Conservation (phyloP, 1,140 invertebrate genomes). For the Drosophila sechellia region DNA sequence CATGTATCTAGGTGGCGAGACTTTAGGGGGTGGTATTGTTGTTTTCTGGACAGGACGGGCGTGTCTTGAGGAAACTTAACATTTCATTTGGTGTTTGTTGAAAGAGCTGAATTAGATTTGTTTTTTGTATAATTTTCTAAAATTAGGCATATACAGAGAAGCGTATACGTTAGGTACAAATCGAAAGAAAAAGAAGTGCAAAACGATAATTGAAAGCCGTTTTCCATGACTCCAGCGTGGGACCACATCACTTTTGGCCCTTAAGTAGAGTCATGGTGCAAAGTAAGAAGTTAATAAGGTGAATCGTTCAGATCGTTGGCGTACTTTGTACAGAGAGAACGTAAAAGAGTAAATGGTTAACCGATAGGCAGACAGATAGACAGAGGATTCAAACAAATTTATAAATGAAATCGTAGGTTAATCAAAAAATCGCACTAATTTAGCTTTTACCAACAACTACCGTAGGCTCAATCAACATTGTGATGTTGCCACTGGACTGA, state of each 20-base stretch:
- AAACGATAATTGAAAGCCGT: constrained; percentile 23
- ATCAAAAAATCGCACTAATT: constrained; percentile 82
- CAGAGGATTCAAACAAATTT: constrained; percentile 11
- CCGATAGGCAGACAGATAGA: constrained; percentile 5
- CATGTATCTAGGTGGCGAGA: constrained; percentile 20
- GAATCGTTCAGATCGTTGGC: constrained; percentile 5
- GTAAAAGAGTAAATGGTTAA: constrained; percentile 9
- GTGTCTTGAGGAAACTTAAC: constrained; percentile 81
- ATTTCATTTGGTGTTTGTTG: constrained; percentile 84
- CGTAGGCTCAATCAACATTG: constrained; percentile 84
- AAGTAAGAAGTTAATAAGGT: constrained; percentile 8
- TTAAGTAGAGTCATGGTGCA: constrained; percentile 2
- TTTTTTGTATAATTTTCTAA: constrained; percentile 62
- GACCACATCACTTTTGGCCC: constrained; percentile 8
- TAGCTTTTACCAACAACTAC: constrained; percentile 85
- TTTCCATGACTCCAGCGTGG: background rate
- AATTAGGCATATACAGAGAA: constrained; percentile 44
- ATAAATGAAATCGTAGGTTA: constrained; percentile 19
- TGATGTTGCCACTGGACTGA: constrained; percentile 79
- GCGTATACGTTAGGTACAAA: constrained; percentile 8
- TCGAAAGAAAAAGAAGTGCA: constrained; percentile 1
- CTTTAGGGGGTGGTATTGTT: constrained; percentile 15
- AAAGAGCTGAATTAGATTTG: constrained; percentile 84
- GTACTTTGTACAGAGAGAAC: constrained; percentile 22
- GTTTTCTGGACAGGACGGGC: constrained; percentile 36